Evolutionary conservation across 2,888 invertebrate genomes (phyloP), one percentile per base, ranked within the genome.

Genomic region (Osedax frankpressi): DNA sequence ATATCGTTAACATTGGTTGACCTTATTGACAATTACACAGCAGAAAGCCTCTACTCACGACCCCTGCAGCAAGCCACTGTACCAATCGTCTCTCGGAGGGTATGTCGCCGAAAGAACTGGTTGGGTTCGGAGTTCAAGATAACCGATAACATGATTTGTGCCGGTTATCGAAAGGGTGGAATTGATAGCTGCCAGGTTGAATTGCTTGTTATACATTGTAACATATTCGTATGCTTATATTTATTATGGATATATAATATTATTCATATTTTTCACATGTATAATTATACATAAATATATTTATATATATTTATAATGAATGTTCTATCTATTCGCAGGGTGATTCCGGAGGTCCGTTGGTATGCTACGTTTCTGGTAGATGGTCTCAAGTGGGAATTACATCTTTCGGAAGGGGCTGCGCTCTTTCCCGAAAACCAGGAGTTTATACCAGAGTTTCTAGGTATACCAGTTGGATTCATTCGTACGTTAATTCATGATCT

Each of bases 321-420:
- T 44, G 6, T 11, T 44, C 6, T 44, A 44, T 44, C 19, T 44
- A 44, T 11, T 24, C 26, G 27, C 72, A 77, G 77, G 77, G 77
- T 11, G 77, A 77, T 44, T 75, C 75, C 19, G 77, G 77, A 24
- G 77, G 77, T 24, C 77, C 77, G 0, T 70, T 77, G 59, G 75
- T 77, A 59, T 77, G 77, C 59, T 77, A 73, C 71, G 30, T 75
- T 28, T 30, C 74, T 68, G 73, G 71, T 29, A 70, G 71, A 25
- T 77, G 77, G 77, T 73, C 77, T 2, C 77, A 77, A 67, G 73
- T 71, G 11, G 77, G 77, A 28, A 70, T 77, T 28, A 77, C 77
- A 67, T 76, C 77, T 60, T 77, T 77, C 70, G 77, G 77, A 26
- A 26, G 77, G 24, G 77, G 77, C 1, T 77, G 77, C 60, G 77